Conservation (phyloP, 2,113 vertebrate genomes). For the Connochaetes taurinus region DNA sequence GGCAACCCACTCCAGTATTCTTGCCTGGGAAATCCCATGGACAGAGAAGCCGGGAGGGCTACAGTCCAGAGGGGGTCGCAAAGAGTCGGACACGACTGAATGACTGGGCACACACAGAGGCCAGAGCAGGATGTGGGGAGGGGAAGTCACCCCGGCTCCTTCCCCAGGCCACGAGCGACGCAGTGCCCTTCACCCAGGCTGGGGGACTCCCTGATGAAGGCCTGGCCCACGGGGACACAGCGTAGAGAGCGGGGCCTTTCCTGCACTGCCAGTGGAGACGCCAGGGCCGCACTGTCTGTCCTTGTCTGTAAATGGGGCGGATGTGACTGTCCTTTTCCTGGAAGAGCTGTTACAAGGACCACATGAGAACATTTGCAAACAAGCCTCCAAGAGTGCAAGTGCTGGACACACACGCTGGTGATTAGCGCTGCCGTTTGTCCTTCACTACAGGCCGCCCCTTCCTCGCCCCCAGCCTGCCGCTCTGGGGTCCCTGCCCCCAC, state of each 20-base stretch:
- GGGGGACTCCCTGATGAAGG: neutral
- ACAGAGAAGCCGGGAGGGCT: neutral
- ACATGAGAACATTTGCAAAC: neutral
- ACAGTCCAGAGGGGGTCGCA: neutral
- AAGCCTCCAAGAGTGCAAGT: neutral
- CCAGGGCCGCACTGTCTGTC: neutral
- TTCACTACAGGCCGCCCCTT: neutral
- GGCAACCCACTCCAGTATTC: neutral
- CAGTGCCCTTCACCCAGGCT: neutral
- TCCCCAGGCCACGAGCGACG: neutral
- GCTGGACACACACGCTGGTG: neutral
- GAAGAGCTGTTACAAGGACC: neutral
- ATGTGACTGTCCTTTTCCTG: neutral
- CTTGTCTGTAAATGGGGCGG: neutral
- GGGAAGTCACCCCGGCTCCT: neutral
- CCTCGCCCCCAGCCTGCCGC: rapidly evolving
- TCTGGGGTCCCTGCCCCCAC: neutral
- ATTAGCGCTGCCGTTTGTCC: neutral
- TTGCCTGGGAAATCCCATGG: neutral
- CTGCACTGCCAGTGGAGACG: neutral
- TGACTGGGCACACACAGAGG: neutral
- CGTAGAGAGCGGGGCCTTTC: neutral
- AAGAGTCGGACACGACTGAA: neutral
- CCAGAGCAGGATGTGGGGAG: neutral
- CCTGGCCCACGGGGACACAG: neutral